These are phyloP conservation scores for Amphilophus citrinellus DNA, from an alignment of 2,113 vertebrate genomes.

Conservation along the genomic window DNA sequence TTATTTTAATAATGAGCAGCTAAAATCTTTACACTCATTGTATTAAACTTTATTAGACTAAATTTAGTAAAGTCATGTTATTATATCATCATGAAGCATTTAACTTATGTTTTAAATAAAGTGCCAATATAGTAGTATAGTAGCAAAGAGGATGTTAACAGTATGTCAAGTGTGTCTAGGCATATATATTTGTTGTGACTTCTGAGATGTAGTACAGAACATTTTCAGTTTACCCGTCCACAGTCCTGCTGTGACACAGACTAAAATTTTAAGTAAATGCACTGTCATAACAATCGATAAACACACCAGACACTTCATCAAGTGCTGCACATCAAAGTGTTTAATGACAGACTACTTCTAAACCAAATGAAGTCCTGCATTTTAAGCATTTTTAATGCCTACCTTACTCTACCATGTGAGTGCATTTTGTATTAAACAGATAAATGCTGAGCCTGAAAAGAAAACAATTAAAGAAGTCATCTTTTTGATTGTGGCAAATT, in stretches of 20 bases:
- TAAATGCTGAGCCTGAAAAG: background rate
- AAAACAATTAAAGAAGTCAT: background rate
- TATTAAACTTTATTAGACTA: background rate
- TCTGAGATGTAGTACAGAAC: background rate
- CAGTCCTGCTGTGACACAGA: background rate
- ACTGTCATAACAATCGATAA: background rate
- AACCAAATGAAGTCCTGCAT: background rate
- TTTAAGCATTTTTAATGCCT: background rate
- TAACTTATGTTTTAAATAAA: background rate
- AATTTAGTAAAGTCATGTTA: background rate
- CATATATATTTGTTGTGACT: no score
- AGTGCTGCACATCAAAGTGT: background rate
- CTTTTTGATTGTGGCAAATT: background rate
- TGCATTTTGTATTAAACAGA: background rate
- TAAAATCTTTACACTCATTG: background rate
- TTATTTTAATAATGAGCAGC: background rate
- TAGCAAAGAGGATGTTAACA: background rate
- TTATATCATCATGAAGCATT: background rate
- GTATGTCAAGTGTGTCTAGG: no score
- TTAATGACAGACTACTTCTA: background rate
- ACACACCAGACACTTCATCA: background rate
- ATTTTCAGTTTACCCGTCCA: background rate
- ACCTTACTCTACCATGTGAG: background rate
- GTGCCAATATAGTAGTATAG: background rate
- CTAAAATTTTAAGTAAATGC: background rate